These are phyloP conservation scores for Pandemis corylana DNA, from an alignment of 2,888 invertebrate genomes.

Conservation along the genomic window DNA sequence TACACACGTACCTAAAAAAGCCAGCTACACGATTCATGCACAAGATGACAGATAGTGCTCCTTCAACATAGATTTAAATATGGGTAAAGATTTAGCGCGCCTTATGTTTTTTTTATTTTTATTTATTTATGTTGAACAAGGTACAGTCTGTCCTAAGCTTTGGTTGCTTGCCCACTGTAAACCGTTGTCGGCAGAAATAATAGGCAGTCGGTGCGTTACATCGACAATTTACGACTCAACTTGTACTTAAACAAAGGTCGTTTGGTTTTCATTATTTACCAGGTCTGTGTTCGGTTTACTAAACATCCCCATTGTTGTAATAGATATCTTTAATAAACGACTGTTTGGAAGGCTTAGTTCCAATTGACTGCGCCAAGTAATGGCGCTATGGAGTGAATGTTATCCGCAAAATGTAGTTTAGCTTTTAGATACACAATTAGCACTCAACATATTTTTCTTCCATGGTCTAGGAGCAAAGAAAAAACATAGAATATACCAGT, in stretches of 20 bases:
- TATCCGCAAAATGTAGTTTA: background rate
- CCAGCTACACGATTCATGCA: too few relatives aligned
- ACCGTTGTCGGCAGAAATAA: constrained; percentile 15
- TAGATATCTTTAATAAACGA: constrained; percentile 37
- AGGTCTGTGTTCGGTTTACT: constrained; percentile 39
- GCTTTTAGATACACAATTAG: too few relatives aligned
- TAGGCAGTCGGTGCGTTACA: constrained; percentile 33
- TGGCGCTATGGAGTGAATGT: constrained; percentile 47
- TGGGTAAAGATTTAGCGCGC: too few relatives aligned
- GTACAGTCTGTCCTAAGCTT: background rate
- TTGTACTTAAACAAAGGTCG: constrained; percentile 41
- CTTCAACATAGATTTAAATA: too few relatives aligned
- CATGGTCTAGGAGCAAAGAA: too few relatives aligned
- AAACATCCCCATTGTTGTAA: constrained; percentile 27
- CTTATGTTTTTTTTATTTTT: too few relatives aligned
- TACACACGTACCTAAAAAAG: too few relatives aligned
- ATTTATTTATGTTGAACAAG: too few relatives aligned
- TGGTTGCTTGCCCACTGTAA: background rate
- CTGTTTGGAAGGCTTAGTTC: constrained; percentile 27
- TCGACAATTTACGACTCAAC: constrained; percentile 37
- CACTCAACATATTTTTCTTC: too few relatives aligned
- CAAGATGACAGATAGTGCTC: too few relatives aligned
- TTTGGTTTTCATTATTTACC: constrained; percentile 41
- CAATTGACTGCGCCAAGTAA: background rate
- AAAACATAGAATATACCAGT: too few relatives aligned